These are phyloP conservation scores for Clamator glandarius DNA, from an alignment of 2,797 vertebrate species.

Conservation along the genomic window DNA sequence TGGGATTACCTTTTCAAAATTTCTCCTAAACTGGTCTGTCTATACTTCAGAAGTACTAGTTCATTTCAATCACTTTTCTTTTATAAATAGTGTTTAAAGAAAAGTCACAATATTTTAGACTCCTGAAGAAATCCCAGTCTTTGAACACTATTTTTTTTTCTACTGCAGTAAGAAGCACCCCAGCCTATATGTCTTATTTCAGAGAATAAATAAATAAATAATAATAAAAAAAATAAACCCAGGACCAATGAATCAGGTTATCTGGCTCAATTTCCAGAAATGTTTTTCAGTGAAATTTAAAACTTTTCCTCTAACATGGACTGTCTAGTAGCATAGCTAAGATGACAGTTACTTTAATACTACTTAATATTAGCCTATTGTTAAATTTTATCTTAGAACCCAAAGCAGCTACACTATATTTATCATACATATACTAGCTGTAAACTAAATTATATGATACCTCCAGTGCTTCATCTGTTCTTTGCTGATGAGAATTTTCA, in stretches of 20 bases:
- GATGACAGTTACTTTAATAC: background rate
- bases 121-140: background rate
- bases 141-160: background rate
- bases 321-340: background rate
- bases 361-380: background rate
- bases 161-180: background rate
- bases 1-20: background rate
- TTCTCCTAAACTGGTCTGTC: background rate
- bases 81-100: background rate
- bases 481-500: slow-evolving; percentile 53
- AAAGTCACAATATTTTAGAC: background rate
- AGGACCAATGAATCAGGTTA: background rate
- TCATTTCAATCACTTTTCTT: background rate
- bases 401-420: background rate
- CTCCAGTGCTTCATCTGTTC: slow-evolving; percentile 33
- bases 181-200: background rate
- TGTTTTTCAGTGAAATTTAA: background rate
- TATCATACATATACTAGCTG: background rate
- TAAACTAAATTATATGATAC: slow-evolving; percentile 44
- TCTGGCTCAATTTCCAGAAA: background rate
- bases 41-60: background rate
- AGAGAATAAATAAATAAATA: background rate
- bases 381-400: background rate
- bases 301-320: background rate
- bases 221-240: background rate